Percentiles rank a stretch among this genome's conserved stretches.
Evolutionary conservation across 2,113 vertebrate species (phyloP).

Genomic region (Ahaetulla prasina): DNA sequence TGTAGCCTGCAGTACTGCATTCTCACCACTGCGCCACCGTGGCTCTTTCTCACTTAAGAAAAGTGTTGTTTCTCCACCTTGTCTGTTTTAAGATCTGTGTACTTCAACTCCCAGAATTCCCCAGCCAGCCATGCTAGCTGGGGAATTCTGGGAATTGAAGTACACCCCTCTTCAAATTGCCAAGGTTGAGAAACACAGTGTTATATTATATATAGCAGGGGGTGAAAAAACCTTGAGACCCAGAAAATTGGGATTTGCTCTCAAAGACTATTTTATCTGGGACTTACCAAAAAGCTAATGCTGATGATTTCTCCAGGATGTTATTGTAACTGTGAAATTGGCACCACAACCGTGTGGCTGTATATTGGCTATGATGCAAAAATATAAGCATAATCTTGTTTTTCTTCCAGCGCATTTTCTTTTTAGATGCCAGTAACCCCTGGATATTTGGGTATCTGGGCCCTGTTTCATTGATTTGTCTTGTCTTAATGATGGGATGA

Average conservation of each 20-base stretch:
- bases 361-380: not conserved
- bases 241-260: not conserved
- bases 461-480: not conserved
- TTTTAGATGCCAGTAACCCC: not conserved
- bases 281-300: not conserved
- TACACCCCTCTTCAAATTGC: not conserved
- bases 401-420: not conserved
- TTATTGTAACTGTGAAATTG: not conserved
- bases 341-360: not conserved
- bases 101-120: too few relatives aligned
- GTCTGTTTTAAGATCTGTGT: too few relatives aligned
- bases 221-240: not conserved
- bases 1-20: too few relatives aligned
- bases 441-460: not conserved
- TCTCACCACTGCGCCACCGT: too few relatives aligned
- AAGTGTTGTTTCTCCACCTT: too few relatives aligned
- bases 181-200: too few relatives aligned
- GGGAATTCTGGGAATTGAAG: not conserved
- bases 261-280: not conserved
- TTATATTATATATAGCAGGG: not conserved
- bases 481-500: slow-evolving; percentile 1
- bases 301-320: not conserved
- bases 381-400: not conserved
- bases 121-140: too few relatives aligned
- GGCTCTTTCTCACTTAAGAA: too few relatives aligned